Evolutionary conservation across 2,113 vertebrate genomes (phyloP).

Genomic region (Campylorhamphus procurvoides): DNA sequence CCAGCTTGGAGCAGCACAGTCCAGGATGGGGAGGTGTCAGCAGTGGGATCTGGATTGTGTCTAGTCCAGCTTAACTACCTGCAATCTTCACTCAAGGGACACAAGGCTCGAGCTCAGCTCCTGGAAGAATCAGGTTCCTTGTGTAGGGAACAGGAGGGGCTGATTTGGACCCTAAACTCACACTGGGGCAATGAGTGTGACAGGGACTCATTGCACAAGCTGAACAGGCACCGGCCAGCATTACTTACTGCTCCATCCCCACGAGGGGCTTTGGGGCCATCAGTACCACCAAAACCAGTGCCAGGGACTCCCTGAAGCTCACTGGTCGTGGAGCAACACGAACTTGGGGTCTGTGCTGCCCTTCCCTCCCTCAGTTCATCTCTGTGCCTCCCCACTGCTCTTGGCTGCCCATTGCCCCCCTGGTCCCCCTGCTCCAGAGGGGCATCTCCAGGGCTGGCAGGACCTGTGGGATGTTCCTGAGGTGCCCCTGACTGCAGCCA

Average conservation of each 20-base stretch:
- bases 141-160: fast-evolving
- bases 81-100: not conserved
- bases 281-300: not conserved
- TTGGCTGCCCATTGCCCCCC: not conserved
- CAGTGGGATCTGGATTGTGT: not conserved
- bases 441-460: not conserved
- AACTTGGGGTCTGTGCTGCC: not conserved
- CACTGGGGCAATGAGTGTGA: not conserved
- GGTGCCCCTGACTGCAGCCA: not conserved
- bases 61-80: not conserved
- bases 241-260: not conserved
- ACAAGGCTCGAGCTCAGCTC: not conserved
- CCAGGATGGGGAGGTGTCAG: not conserved
- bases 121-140: not conserved
- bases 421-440: not conserved
- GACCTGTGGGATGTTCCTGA: not conserved
- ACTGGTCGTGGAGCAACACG: not conserved
- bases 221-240: not conserved
- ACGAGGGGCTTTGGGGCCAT: not conserved
- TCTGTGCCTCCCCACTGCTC: not conserved
- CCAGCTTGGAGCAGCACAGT: not conserved
- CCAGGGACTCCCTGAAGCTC: not conserved
- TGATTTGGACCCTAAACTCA: not conserved
- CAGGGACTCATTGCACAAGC: fast-evolving
- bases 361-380: not conserved